Evolutionary conservation across 2,113 vertebrate species (phyloP).

Genomic region (Rhinogobius similis): DNA sequence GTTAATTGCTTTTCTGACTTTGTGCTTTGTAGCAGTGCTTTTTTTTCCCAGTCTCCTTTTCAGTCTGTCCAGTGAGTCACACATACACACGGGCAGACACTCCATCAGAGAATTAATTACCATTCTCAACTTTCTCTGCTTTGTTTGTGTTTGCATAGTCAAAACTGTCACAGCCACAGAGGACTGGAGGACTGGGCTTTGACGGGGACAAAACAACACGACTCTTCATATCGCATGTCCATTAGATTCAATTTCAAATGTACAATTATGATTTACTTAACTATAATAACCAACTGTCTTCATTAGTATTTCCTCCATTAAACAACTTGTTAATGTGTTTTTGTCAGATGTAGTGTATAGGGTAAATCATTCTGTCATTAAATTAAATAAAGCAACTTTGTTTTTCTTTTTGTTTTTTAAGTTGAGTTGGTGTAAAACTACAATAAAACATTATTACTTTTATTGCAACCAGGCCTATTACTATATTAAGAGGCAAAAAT

Average conservation of each 20-base stretch:
- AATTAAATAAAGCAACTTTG: background rate
- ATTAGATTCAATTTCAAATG: conserved; percentile 1
- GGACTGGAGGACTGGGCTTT: background rate
- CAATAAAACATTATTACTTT: background rate
- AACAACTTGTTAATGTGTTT: background rate
- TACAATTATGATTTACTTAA: background rate
- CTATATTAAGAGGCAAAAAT: too few relatives aligned
- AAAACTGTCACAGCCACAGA: conserved; percentile 22
- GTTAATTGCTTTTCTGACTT: conserved; percentile 68
- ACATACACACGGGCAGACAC: background rate
- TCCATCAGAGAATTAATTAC: conserved; percentile 58
- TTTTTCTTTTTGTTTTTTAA: too few relatives aligned
- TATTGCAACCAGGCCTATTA: too few relatives aligned
- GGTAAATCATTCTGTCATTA: background rate
- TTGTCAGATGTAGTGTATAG: background rate
- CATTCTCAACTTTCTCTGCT: conserved; percentile 34
- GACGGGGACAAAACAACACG: background rate
- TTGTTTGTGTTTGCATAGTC: conserved; percentile 39
- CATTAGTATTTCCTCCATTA: background rate
- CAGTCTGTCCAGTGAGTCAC: conserved; percentile 8
- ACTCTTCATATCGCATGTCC: background rate
- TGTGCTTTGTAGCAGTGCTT: conserved; percentile 44
- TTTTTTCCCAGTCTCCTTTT: conserved; percentile 7
- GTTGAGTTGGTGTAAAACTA: background rate
- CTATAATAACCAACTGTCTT: background rate